Conservation (phyloP, 2,113 vertebrate species). For the Aspiorhynchus laticeps region DNA sequence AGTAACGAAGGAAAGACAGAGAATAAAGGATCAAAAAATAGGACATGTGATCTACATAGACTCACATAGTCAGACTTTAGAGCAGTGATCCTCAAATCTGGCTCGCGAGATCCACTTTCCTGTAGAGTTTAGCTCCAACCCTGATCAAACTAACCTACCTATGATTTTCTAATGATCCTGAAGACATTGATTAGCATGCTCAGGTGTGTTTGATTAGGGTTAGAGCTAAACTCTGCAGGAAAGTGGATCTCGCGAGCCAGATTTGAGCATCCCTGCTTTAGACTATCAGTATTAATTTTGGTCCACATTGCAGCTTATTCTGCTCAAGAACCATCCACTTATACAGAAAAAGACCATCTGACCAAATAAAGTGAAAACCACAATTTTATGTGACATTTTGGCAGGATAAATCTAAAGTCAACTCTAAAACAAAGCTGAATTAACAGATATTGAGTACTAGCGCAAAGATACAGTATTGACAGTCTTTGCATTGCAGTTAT, state of each 20-base stretch:
- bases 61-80: not conserved
- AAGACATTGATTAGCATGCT: too few species aligned
- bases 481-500: not conserved
- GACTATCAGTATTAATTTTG: not conserved
- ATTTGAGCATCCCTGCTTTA: too few species aligned
- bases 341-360: too few species aligned
- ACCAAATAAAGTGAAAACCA: too few species aligned
- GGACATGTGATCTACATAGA: not conserved
- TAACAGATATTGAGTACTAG: not conserved
- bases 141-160: too few species aligned
- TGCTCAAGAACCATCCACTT: not conserved
- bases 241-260: too few species aligned
- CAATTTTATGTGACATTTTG: not conserved
- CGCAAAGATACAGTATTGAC: not conserved
- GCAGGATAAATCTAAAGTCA: not conserved
- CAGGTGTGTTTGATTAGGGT: too few species aligned
- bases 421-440: not conserved
- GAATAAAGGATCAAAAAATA: not conserved
- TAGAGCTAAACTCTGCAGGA: too few species aligned
- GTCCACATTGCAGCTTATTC: not conserved
- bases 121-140: too few species aligned
- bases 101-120: too few species aligned
- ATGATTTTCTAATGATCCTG: too few species aligned
- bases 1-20: not conserved
- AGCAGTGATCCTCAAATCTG: too few species aligned